Evolutionary conservation across 2,797 vertebrate genomes (phyloP).

Genomic region (Vespertilio murinus): DNA sequence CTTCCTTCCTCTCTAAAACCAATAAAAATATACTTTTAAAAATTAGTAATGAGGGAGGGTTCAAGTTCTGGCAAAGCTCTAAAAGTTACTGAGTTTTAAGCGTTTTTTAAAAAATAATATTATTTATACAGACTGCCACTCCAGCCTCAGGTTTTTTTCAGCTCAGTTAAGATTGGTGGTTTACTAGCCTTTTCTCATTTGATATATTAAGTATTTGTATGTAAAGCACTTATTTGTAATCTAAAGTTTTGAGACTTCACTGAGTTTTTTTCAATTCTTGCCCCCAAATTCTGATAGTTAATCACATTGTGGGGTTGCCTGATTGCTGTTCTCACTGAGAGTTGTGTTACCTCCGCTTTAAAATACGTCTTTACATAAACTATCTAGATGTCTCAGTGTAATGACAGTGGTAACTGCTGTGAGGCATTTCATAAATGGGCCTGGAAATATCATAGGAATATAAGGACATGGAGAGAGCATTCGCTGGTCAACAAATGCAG

Average conservation of each 20-base stretch:
- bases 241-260: slow-evolving; percentile 11
- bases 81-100: not conserved
- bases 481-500: not conserved
- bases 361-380: not conserved
- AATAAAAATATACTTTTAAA: too few relatives aligned
- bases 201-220: not conserved
- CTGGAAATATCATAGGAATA: not conserved
- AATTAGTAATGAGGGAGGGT: not conserved
- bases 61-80: not conserved
- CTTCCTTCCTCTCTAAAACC: too few relatives aligned
- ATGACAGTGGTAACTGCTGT: not conserved
- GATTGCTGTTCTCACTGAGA: not conserved
- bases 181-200: not conserved
- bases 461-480: not conserved
- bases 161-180: not conserved
- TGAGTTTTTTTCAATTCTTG: slow-evolving; percentile 11
- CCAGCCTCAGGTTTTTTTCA: not conserved
- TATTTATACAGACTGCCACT: not conserved
- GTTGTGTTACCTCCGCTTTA: not conserved
- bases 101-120: not conserved
- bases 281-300: not conserved
- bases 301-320: not conserved
- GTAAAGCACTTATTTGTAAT: slow-evolving; percentile 23
- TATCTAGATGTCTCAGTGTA: not conserved
- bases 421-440: not conserved